These are phyloP conservation scores for Coleophora flavipennella DNA, from an alignment of 2,888 invertebrate genomes.

Conservation along the genomic window DNA sequence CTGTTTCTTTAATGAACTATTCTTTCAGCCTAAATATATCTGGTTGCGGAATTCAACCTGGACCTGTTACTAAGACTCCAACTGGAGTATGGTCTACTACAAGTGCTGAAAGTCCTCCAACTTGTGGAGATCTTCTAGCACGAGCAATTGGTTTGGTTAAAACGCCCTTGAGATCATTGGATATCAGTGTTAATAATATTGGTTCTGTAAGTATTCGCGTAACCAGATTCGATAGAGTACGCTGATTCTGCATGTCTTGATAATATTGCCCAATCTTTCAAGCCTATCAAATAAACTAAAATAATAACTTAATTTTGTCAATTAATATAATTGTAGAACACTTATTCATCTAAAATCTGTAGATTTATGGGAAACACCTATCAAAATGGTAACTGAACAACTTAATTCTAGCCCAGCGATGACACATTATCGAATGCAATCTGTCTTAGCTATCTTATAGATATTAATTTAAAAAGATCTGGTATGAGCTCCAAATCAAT, in stretches of 20 bases:
- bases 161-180: constrained; percentile 58
- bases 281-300: neutral
- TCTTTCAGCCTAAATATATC: constrained; percentile 58
- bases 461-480: constrained; percentile 57
- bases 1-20: neutral
- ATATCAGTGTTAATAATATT: constrained; percentile 63
- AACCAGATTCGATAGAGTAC: too few species aligned
- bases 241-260: too few species aligned
- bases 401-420: constrained; percentile 48
- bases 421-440: constrained; percentile 54
- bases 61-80: constrained; percentile 47
- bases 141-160: constrained; percentile 63
- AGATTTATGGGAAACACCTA: too few species aligned
- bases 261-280: too few species aligned
- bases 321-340: too few species aligned
- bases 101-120: constrained; percentile 58
- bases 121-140: constrained; percentile 62
- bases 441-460: constrained; percentile 56
- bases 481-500: constrained; percentile 59
- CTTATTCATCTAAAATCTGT: too few species aligned
- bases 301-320: too few species aligned
- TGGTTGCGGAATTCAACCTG: constrained; percentile 59
- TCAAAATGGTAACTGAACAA: too few species aligned
- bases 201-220: constrained; percentile 56
- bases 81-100: constrained; percentile 65